Conservation (phyloP, 2,888 invertebrate genomes). For the Macaria notata region DNA sequence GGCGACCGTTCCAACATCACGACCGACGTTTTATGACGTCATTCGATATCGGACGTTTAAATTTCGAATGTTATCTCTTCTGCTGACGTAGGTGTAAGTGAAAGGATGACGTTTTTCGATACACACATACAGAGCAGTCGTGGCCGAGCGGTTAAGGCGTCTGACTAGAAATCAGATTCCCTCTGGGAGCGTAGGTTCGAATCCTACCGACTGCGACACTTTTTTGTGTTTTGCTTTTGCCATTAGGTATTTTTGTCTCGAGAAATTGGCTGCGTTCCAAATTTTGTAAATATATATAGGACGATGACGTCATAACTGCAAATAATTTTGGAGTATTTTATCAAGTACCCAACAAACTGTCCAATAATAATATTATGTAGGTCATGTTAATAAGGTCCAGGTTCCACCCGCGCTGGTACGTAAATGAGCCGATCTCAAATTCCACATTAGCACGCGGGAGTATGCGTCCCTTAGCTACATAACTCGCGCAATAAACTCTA, state of each 20-base stretch:
- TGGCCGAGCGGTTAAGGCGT: conserved; percentile 95
- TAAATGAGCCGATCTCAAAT: conserved; percentile 9
- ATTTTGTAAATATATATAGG: no score
- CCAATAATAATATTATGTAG: neutral
- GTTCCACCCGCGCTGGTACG: neutral
- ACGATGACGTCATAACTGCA: no score
- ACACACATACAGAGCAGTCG: conserved; percentile 77
- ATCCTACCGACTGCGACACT: conserved; percentile 90
- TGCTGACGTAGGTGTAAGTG: neutral
- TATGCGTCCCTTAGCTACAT: conserved; percentile 20
- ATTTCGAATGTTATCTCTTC: conserved; percentile 5
- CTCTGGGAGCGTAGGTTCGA: conserved; percentile 95
- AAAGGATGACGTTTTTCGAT: neutral
- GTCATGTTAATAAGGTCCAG: neutral
- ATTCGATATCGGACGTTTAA: conserved; percentile 5
- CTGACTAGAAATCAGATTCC: conserved; percentile 94
- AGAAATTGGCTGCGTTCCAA: no score
- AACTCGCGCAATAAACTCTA: conserved; percentile 40
- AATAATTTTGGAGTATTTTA: no score
- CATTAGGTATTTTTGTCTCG: neutral
- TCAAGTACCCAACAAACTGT: no score
- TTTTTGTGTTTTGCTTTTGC: conserved; percentile 32
- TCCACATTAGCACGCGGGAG: conserved; percentile 9
- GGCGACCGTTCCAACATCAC: conserved; percentile 13
- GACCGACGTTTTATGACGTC: conserved; percentile 8